These are phyloP conservation scores for Rutpela maculata DNA, from an alignment of 2,888 invertebrate species.

Conservation along the genomic window DNA sequence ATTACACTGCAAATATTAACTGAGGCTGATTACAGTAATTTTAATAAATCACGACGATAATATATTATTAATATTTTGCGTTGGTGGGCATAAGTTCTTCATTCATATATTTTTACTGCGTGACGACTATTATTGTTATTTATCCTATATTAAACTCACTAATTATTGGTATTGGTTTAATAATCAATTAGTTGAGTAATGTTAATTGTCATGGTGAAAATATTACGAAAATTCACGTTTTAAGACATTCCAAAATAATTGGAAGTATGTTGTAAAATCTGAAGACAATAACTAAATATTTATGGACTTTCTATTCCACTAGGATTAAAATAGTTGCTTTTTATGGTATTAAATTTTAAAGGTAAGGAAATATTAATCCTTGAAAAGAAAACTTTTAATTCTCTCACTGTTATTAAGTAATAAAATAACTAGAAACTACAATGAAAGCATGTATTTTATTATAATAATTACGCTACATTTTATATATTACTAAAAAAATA, in stretches of 20 bases:
- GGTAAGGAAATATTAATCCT: neutral
- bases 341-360: neutral
- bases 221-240: neutral
- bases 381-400: neutral
- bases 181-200: constrained; percentile 48
- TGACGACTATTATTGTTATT: constrained; percentile 56
- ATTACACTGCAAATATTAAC: constrained; percentile 68
- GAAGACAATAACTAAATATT: neutral
- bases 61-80: constrained; percentile 60
- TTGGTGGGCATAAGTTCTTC: constrained; percentile 58
- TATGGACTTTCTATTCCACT: neutral
- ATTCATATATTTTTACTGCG: constrained; percentile 49
- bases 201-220: neutral
- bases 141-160: constrained; percentile 53
- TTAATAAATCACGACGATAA: constrained; percentile 66
- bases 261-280: neutral
- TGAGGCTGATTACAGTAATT: constrained; percentile 68
- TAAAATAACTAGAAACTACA: neutral
- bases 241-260: neutral
- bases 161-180: constrained; percentile 51
- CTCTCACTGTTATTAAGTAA: neutral
- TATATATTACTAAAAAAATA: neutral
- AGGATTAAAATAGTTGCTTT: neutral
- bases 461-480: neutral
- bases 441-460: neutral